phyloP scores from a whole-genome alignment of 2,113 vertebrate genomes.

The Mormoops blainvillei region DNA sequence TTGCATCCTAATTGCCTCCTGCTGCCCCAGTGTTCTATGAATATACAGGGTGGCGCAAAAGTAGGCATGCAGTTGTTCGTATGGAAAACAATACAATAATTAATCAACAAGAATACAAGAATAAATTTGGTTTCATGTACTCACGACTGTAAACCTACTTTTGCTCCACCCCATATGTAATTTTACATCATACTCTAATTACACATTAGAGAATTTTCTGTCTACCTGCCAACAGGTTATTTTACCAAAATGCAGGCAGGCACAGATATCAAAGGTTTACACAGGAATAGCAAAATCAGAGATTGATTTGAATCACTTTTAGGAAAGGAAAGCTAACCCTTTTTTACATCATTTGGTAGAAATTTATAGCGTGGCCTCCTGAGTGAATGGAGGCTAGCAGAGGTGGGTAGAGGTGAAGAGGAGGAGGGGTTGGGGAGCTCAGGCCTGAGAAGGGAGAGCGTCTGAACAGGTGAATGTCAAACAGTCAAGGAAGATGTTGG shows the following conservation, averaged over 20 bases:
- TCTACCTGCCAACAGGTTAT: neutral
- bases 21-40: neutral
- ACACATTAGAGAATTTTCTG: neutral
- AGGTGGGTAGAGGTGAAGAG: neutral
- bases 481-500: neutral
- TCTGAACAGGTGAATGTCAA: neutral
- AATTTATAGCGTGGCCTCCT: neutral
- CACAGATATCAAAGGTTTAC: neutral
- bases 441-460: neutral
- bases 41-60: neutral
- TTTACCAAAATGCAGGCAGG: neutral
- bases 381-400: neutral
- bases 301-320: conserved; percentile 37
- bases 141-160: neutral
- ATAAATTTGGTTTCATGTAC: no score
- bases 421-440: neutral
- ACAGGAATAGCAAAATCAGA: neutral
- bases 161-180: neutral
- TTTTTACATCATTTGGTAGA: neutral
- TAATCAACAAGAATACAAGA: no score
- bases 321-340: neutral
- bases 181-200: neutral
- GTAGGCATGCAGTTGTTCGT: neutral
- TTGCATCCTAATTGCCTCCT: neutral
- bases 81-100: no score